These are phyloP conservation scores for Coendou prehensilis DNA, from an alignment of 2,797 vertebrate genomes.

Conservation along the genomic window DNA sequence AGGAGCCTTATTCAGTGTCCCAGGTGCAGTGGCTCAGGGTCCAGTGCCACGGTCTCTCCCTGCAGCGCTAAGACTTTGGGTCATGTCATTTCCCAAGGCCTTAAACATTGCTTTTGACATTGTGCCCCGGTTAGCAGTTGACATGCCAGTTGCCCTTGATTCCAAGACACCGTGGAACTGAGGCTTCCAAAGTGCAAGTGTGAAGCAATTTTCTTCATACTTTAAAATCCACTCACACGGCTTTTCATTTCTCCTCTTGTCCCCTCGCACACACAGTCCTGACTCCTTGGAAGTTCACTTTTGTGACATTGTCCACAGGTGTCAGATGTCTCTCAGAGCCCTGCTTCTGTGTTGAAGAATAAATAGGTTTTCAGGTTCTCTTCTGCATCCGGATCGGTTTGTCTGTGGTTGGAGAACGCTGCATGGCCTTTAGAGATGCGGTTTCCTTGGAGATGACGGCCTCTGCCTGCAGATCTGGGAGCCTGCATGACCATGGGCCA, in stretches of 20 bases:
- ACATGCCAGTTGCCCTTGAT: not conserved
- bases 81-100: not conserved
- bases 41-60: not conserved
- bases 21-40: not conserved
- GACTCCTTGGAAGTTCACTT: not conserved
- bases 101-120: not conserved
- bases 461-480: constrained; percentile 20
- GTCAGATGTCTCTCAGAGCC: not conserved
- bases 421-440: not conserved
- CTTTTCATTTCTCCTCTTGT: not conserved
- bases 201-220: not conserved
- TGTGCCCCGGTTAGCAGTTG: too few relatives aligned
- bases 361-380: not conserved
- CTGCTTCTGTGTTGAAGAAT: not conserved
- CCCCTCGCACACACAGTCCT: not conserved
- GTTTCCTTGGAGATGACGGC: constrained; percentile 72
- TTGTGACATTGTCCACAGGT: accelerated
- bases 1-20: not conserved
- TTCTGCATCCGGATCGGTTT: not conserved
- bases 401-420: constrained; percentile 6
- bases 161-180: not conserved
- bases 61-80: not conserved
- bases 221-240: not conserved
- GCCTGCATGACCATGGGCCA: not conserved
- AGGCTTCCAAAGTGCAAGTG: not conserved